A percentile compares a stretch with the other conserved stretches of the same genome.
Conservation (phyloP, 1,140 invertebrate species). For the Tachypleus tridentatus region DNA sequence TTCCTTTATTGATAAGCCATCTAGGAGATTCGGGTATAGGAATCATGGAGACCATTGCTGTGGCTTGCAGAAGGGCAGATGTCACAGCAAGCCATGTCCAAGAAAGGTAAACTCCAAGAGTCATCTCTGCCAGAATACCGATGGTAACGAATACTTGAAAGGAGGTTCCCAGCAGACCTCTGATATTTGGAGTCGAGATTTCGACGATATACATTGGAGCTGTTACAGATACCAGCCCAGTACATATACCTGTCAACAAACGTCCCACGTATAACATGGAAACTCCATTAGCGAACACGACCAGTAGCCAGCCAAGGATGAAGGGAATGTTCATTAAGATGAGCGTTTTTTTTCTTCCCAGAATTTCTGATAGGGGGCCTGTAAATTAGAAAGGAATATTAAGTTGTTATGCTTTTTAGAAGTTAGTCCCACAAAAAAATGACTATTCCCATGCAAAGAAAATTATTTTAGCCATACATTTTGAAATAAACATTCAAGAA, state of each 20-base stretch:
- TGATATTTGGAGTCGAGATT: conserved; percentile 66
- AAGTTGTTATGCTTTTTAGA: too few relatives aligned
- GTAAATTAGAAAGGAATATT: conserved; percentile 3
- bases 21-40: conserved; percentile 68
- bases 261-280: conserved; percentile 46
- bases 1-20: conserved; percentile 56
- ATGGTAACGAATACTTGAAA: conserved; percentile 61
- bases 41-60: conserved; percentile 44
- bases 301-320: conserved; percentile 56
- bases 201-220: conserved; percentile 74
- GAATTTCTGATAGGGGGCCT: conserved; percentile 52
- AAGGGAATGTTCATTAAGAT: conserved; percentile 55
- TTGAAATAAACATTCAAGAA: too few relatives aligned
- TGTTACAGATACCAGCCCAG: conserved; percentile 45
- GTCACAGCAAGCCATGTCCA: conserved; percentile 53
- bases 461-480: too few relatives aligned
- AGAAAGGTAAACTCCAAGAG: conserved; percentile 54
- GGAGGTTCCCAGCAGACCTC: conserved; percentile 66
- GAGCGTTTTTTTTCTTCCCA: conserved; percentile 62
- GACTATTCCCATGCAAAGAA: too few relatives aligned
- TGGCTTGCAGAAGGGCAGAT: conserved; percentile 45
- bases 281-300: conserved; percentile 49
- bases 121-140: conserved; percentile 62
- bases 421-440: not conserved
- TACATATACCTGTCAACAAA: conserved; percentile 48